Conservation (phyloP, 2,113 vertebrate species). For the Sigmodon hispidus region DNA sequence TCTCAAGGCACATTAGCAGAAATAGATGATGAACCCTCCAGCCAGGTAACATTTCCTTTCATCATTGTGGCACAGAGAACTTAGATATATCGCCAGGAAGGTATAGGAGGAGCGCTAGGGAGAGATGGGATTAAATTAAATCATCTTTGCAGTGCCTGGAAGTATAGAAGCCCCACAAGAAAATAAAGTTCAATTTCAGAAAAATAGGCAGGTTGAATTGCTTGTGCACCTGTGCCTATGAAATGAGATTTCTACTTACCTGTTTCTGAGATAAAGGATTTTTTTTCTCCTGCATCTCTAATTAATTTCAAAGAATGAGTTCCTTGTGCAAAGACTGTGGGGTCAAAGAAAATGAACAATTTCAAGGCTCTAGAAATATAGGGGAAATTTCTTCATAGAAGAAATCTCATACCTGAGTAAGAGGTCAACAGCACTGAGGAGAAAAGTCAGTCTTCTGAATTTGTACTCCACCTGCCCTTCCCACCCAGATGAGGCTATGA, state of each 20-base stretch:
- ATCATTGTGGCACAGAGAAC: background rate
- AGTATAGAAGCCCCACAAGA: constrained; percentile 37
- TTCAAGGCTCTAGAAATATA: constrained; percentile 15
- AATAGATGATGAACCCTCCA: background rate
- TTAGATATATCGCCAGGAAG: background rate
- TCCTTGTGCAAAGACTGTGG: background rate
- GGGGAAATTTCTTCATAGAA: background rate
- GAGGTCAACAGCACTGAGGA: background rate
- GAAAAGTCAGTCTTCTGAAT: background rate
- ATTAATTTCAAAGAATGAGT: constrained; percentile 57
- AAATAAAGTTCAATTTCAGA: constrained; percentile 63
- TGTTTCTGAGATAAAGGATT: constrained; percentile 28
- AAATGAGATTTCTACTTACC: constrained; percentile 50
- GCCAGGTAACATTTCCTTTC: background rate
- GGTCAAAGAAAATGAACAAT: constrained; percentile 49
- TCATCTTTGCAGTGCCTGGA: constrained; percentile 39
- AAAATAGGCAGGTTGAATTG: constrained; percentile 52
- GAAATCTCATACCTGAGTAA: background rate
- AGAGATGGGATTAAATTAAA: constrained; percentile 11
- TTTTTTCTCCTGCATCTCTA: constrained; percentile 39
- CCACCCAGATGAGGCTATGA: background rate
- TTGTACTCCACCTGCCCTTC: background rate
- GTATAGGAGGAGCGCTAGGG: background rate
- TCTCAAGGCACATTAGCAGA: background rate
- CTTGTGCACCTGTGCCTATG: constrained; percentile 55